phyloP scores from a whole-genome alignment of 2,888 invertebrate species.

The Acrobasis repandana region DNA sequence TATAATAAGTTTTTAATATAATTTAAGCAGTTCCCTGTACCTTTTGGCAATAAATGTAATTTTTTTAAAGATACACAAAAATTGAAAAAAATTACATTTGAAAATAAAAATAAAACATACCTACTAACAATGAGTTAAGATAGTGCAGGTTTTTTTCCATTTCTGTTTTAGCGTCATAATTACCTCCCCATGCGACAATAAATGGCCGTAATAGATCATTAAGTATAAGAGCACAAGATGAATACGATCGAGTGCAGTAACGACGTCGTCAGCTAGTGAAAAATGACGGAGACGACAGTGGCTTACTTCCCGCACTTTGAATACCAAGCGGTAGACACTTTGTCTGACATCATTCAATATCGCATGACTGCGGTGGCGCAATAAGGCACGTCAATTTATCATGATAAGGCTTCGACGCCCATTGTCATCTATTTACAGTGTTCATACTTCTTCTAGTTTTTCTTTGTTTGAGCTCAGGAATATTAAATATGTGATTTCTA shows the following conservation, averaged over 20 bases:
- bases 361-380: conserved; percentile 16
- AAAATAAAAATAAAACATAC: too few relatives aligned
- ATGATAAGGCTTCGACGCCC: not conserved
- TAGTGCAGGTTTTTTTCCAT: too few relatives aligned
- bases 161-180: too few relatives aligned
- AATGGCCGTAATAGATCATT: conserved; percentile 32
- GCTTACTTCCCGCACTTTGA: conserved; percentile 42
- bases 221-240: conserved; percentile 17
- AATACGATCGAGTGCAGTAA: conserved; percentile 32
- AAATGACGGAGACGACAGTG: conserved; percentile 48
- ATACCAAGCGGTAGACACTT: conserved; percentile 43
- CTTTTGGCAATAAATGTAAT: too few relatives aligned
- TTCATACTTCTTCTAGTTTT: too few relatives aligned
- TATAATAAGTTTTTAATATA: too few relatives aligned
- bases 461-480: too few relatives aligned
- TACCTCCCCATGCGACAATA: conserved; percentile 23
- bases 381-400: conserved; percentile 11
- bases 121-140: too few relatives aligned
- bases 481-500: too few relatives aligned
- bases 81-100: too few relatives aligned
- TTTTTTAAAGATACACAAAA: too few relatives aligned
- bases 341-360: conserved; percentile 41
- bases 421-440: not conserved
- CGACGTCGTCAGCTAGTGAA: conserved; percentile 45
- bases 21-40: too few relatives aligned